Evolutionary conservation across 2,113 vertebrate species (phyloP), one percentile per base, ranked within the genome.

Genomic region (Ranitomeya imitator): DNA sequence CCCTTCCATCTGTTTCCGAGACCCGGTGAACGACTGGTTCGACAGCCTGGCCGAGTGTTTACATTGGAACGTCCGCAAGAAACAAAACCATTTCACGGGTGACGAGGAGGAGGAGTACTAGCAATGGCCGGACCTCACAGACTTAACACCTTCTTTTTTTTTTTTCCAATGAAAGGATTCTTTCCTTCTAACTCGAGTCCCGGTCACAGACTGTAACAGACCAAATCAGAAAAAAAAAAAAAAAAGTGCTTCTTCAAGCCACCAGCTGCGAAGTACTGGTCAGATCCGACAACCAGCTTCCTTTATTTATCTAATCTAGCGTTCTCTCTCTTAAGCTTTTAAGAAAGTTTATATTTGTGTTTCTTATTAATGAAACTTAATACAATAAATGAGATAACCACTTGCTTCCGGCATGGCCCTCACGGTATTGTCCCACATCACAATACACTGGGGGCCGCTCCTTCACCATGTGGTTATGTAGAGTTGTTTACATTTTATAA

Each of bases 61-160:
- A 86, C 96, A 97, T 92, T 97, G 96, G 96, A 97, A 97, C 2
- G 95, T 96, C 0, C 92, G 96, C 18, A 96, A 96, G 93, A 95
- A 95, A 90, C 96, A 96, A 61, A 93, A 95, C 19, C 93, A 95
- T 89, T 95, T 96, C n/a, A 13, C 90, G 0, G 91, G 91, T 15
- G 94, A 93, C 0, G 93, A 93, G 26, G 95, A 94, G 1, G 94
- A 91, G 1, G 94, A 91, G 1, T 94, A 91, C 51, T 92, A 76
- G 90, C 88, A 16, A 7, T 26, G 18, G 12, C 60, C 23, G 63
- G 51, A 61, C 23, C 14, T 67, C 79, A 60, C 2, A 73, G 61
- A 31, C 78, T 80, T 15, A 13, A 7, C 1, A 55, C 21, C 57
- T 26, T 5, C 65, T 18, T n/a, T 4, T 54, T 7, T 65, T 16